Evolutionary conservation across 2,797 vertebrate genomes (phyloP).

Genomic region (Eulemur rubriventer): DNA sequence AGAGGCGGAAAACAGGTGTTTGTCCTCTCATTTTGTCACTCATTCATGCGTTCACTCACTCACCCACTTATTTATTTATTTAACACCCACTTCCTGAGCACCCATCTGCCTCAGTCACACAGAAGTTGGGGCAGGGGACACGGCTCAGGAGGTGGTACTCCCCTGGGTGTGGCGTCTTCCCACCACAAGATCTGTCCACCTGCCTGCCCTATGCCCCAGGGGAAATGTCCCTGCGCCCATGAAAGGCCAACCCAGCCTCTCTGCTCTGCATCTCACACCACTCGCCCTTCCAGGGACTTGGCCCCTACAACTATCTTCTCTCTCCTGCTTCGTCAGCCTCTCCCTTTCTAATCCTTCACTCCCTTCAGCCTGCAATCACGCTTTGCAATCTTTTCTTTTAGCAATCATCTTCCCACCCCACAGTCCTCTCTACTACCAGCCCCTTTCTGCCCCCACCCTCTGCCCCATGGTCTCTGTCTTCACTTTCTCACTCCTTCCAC

Average conservation of each 20-base stretch:
- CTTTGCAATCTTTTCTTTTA: background rate
- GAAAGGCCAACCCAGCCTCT: background rate
- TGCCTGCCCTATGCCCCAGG: background rate
- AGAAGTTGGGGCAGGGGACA: background rate
- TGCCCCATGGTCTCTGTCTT: background rate
- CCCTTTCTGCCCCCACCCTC: too few species aligned
- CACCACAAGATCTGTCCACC: background rate
- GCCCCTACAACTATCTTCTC: background rate
- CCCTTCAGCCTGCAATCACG: background rate
- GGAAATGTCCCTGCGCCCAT: background rate
- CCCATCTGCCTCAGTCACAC: background rate
- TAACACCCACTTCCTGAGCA: background rate
- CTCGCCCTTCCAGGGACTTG: background rate
- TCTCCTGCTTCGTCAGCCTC: background rate
- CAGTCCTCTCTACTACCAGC: background rate
- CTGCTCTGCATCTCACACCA: background rate
- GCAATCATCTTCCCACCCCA: background rate
- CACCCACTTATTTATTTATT: background rate
- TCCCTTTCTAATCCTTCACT: background rate
- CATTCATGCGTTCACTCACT: background rate
- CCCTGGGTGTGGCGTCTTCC: background rate
- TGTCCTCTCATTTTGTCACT: background rate
- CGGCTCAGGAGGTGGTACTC: background rate
- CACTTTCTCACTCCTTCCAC: background rate
- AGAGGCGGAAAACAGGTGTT: background rate